Evolutionary conservation across 1,140 invertebrate species (phyloP).

Genomic region (Lasioglossum baleicum): DNA sequence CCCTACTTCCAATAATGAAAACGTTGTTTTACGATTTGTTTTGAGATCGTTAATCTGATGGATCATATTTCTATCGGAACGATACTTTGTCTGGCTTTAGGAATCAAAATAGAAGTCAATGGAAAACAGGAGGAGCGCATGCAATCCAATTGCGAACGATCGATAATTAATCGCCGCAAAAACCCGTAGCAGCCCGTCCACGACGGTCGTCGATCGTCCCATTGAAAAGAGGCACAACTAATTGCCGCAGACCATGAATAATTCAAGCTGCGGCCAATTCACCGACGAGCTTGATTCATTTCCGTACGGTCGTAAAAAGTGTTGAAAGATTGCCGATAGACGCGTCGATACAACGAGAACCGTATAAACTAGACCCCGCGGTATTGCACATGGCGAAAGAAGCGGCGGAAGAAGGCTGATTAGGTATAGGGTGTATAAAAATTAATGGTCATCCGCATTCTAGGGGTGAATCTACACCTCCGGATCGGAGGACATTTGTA

Average conservation of each 20-base stretch:
- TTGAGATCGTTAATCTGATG: too few relatives aligned
- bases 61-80: neutral
- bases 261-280: conserved; percentile 17
- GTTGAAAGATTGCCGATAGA: conserved; percentile 14
- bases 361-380: neutral
- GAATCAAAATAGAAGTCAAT: conserved; percentile 41
- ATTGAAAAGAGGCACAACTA: conserved; percentile 19
- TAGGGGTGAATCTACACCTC: too few relatives aligned
- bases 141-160: neutral
- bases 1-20: too few relatives aligned
- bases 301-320: conserved; percentile 6
- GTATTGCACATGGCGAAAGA: conserved; percentile 30
- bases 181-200: conserved; percentile 1
- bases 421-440: too few relatives aligned
- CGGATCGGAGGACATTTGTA: too few relatives aligned
- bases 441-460: too few relatives aligned
- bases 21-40: too few relatives aligned
- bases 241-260: conserved; percentile 19
- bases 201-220: conserved; percentile 5
- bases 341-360: conserved; percentile 11
- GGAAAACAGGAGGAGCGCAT: neutral
- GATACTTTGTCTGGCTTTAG: conserved; percentile 39
- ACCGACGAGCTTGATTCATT: conserved; percentile 20
- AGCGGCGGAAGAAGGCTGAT: neutral
- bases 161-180: conserved; percentile 22